Percentiles rank a stretch among this genome's conserved stretches.
Conservation (phyloP, 2,888 invertebrate species). For the Drosophila birchii region DNA sequence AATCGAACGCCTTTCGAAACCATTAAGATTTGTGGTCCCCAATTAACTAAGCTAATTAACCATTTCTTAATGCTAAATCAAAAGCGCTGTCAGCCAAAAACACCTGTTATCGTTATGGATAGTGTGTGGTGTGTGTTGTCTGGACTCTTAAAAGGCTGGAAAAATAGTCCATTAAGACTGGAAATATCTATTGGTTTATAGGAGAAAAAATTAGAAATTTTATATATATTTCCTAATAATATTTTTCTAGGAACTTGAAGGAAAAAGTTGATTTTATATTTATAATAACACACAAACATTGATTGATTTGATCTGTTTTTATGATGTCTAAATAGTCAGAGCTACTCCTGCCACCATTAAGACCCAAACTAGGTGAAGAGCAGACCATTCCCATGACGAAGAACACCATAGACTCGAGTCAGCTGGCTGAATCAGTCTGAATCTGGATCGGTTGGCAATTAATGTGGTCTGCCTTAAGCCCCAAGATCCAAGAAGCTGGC, state of each 20-base stretch:
- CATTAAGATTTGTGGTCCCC: conserved; percentile 51
- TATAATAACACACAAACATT: too few species aligned
- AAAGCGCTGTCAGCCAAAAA: conserved; percentile 52
- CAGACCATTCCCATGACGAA: conserved; percentile 28
- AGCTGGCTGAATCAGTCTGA: conserved; percentile 22
- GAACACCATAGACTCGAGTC: conserved; percentile 26
- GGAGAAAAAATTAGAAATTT: neutral
- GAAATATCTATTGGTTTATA: neutral
- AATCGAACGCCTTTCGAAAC: conserved; percentile 44
- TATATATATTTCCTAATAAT: too few species aligned
- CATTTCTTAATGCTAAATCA: conserved; percentile 56
- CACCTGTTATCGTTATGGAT: conserved; percentile 51
- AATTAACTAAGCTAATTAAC: conserved; percentile 52
- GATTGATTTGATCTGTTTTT: too few species aligned
- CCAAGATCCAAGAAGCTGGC: conserved; percentile 17
- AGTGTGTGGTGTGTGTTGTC: conserved; percentile 6
- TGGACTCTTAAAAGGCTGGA: conserved; percentile 11
- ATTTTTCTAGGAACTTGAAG: too few species aligned
- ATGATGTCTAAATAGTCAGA: neutral
- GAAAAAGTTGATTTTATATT: too few species aligned
- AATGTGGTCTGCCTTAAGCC: conserved; percentile 50
- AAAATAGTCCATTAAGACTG: neutral
- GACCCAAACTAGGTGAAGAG: neutral
- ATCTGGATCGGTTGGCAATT: conserved; percentile 60
- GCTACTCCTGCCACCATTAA: neutral